Evolutionary conservation across 2,797 vertebrate species (phyloP).

Genomic region (Moxostoma hubbsi): DNA sequence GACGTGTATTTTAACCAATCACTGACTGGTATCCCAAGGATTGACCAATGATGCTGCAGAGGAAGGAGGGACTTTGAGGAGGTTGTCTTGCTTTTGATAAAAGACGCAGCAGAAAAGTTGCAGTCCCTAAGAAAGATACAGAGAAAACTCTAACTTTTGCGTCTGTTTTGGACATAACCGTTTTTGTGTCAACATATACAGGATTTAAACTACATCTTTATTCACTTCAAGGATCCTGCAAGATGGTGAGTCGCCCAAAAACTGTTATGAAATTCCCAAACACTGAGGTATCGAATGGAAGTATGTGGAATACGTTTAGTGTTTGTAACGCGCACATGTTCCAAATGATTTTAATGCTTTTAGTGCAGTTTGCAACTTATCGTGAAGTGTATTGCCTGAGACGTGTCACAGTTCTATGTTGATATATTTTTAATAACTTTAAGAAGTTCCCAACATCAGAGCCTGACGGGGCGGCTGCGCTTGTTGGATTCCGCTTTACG

Average conservation of each 20-base stretch:
- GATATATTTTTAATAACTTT: not conserved
- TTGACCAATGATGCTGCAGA: constrained; percentile 67
- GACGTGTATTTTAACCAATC: constrained; percentile 67
- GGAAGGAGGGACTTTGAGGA: constrained; percentile 49
- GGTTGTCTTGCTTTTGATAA: constrained; percentile 64
- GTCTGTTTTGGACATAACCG: not conserved
- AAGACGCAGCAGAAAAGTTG: constrained; percentile 54
- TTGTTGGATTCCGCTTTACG: constrained; percentile 32
- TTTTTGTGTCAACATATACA: not conserved
- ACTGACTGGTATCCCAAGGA: not conserved
- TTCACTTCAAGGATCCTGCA: not conserved
- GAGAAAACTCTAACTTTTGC: constrained; percentile 15
- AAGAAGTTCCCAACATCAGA: constrained; percentile 3
- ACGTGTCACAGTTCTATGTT: not conserved
- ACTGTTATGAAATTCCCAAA: constrained; percentile 3
- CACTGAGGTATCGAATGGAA: not conserved
- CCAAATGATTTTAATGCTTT: not conserved
- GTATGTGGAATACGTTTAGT: not conserved
- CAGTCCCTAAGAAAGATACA: constrained; percentile 52
- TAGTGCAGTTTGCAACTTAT: not conserved
- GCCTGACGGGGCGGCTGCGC: constrained; percentile 26
- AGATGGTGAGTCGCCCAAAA: constrained; percentile 26
- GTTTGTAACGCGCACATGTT: not conserved
- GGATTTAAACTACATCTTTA: not conserved
- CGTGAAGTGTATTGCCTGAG: not conserved